These are phyloP conservation scores for Drosophila mojavensis DNA, from an alignment of 1,140 invertebrate genomes.

Conservation along the genomic window DNA sequence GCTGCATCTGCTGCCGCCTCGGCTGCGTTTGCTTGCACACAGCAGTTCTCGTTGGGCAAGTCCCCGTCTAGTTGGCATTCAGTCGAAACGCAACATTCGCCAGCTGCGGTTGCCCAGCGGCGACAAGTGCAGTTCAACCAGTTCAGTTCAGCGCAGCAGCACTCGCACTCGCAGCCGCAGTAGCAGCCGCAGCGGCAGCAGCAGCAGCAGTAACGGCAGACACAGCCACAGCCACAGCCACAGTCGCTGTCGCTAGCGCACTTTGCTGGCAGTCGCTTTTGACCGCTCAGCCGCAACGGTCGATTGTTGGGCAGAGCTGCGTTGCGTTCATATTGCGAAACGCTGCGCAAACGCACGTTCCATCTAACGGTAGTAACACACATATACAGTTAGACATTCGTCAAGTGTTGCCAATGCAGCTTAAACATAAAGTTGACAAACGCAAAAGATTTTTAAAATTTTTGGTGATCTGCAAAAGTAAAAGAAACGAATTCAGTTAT, in stretches of 20 bases:
- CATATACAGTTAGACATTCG: constrained; percentile 19
- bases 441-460: constrained; percentile 5
- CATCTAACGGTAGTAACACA: constrained; percentile 15
- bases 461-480: constrained; percentile 33
- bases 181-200: constrained; percentile 9
- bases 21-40: constrained; percentile 53
- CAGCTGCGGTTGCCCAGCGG: constrained; percentile 74
- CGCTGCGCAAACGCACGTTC: constrained; percentile 58
- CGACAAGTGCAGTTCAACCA: constrained; percentile 36
- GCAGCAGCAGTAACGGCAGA: constrained; percentile 24
- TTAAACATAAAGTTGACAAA: constrained; percentile 1
- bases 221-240: constrained; percentile 7
- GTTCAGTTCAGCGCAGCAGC: constrained; percentile 29
- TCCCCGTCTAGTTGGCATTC: constrained; percentile 71
- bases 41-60: constrained; percentile 82
- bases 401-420: constrained; percentile 34
- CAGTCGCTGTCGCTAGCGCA: constrained; percentile 32
- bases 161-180: background rate
- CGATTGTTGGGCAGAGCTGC: constrained; percentile 22
- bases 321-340: constrained; percentile 16
- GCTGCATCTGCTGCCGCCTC: background rate
- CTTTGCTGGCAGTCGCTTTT: constrained; percentile 49
- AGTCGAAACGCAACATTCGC: constrained; percentile 80
- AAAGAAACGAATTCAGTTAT: background rate
- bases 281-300: constrained; percentile 54